Evolutionary conservation across 2,888 invertebrate species (phyloP), one percentile per base, ranked within the genome.

Genomic region (Pristionchus arcanus): DNA sequence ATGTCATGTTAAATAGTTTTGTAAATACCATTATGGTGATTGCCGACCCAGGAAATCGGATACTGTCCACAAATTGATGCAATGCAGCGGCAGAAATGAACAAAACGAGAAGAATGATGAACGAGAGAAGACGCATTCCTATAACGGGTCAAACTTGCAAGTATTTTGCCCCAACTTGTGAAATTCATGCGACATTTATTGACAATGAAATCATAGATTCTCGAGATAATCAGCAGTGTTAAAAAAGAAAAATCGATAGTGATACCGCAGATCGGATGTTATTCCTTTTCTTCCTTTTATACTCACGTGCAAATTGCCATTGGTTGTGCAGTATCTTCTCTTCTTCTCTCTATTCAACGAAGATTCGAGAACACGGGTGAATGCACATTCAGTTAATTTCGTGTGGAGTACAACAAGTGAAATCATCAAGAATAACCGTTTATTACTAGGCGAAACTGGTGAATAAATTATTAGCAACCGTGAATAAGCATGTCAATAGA

Each of bases 401-500:
- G 7, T 15, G 34, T 34, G 34, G 0, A 71, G 31, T 34, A 16
- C 71, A 71, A 31, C 34, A 42, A 42, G 25, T 37, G 16, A 74
- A 74, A 34, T 21, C 37, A 74, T 28, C 11, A 77, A 13, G 21
- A 77, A 42, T 25, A 68, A 77, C 31, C 21, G 49, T 81, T 81
- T 81, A 42, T 81, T 81, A 34, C 19, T 31, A 68, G 15, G 31
- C 74, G 25, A 74, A 31, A 74, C 37, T 74, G 34, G 37, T 74
- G 74, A 37, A 74, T 74, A 81, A 81, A 42, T 81, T 49, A 49
- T 49, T 81, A 53, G 81, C 74, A 77, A 42, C 74, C 74, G 42
- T 77, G 42, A 77, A 1, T 77, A 77, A 28, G 37, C 19, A 28
- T 49, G 81, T 53, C 53, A 49, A 83, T 85, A 3, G 31, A 34